phyloP scores from a whole-genome alignment of 2,797 vertebrate species.

The Chromobotia macracanthus region DNA sequence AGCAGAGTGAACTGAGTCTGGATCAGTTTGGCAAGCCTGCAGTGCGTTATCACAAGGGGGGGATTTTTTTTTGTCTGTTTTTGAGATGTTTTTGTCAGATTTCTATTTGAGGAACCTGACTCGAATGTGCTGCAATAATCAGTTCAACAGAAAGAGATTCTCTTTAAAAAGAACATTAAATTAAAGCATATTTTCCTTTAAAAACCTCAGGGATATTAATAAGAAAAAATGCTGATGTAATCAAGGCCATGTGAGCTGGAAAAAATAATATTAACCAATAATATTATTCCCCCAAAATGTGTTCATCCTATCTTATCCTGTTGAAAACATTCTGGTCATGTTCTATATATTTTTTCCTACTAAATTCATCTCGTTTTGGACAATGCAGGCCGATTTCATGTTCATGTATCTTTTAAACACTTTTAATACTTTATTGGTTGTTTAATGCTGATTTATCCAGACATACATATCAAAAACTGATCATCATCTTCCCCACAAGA shows the following conservation, averaged over 20 bases:
- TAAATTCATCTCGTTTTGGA: background rate
- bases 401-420: background rate
- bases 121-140: background rate
- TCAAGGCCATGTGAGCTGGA: background rate
- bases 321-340: too few relatives aligned
- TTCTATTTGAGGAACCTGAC: background rate
- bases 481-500: background rate
- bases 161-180: background rate
- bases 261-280: constrained; percentile 29
- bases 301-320: background rate
- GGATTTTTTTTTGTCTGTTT: constrained; percentile 43
- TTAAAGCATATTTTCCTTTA: background rate
- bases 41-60: constrained; percentile 45
- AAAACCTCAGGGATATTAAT: too few relatives aligned
- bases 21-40: constrained; percentile 34
- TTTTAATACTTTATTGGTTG: background rate
- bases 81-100: background rate
- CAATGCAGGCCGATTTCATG: too few relatives aligned
- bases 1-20: constrained; percentile 36
- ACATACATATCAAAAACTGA: background rate
- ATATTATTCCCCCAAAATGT: constrained; percentile 18
- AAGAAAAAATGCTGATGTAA: background rate
- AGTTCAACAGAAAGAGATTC: background rate
- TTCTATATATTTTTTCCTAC: too few relatives aligned
- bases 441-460: background rate